phyloP scores from a whole-genome alignment of 2,888 invertebrate species.

The Stomorhina lunata region DNA sequence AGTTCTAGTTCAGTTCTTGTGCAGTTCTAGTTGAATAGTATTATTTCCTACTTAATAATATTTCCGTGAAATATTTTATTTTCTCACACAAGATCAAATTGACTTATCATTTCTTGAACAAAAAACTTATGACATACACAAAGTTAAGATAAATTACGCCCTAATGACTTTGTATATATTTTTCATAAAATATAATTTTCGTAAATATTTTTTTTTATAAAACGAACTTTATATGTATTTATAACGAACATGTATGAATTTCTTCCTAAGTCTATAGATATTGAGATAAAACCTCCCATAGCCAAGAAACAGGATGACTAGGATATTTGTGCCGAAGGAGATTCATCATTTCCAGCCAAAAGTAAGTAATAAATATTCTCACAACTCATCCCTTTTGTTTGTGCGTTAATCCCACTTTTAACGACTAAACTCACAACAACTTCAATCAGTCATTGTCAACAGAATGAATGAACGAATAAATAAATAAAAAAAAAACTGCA shows the following conservation, averaged over 20 bases:
- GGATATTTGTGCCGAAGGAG: not conserved
- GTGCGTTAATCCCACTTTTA: constrained; percentile 21
- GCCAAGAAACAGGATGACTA: not conserved
- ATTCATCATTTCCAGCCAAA: not conserved
- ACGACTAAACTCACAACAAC: constrained; percentile 11
- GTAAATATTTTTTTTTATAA: not conserved
- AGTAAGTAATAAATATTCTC: constrained; percentile 24
- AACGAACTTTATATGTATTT: constrained; percentile 3
- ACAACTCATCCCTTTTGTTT: constrained; percentile 25
- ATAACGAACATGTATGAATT: not conserved
- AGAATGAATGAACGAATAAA: constrained; percentile 27
- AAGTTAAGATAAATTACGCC: constrained; percentile 73
- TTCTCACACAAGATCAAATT: constrained; percentile 28
- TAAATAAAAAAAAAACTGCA: constrained; percentile 53
- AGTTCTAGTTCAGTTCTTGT: too few relatives aligned
- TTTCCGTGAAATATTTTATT: too few relatives aligned
- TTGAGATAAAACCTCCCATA: constrained; percentile 7
- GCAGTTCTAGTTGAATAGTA: too few relatives aligned
- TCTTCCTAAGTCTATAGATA: not conserved
- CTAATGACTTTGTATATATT: constrained; percentile 73
- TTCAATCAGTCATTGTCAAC: constrained; percentile 77
- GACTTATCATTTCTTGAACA: constrained; percentile 65
- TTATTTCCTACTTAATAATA: too few relatives aligned
- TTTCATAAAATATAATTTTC: constrained; percentile 10
- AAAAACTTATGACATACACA: constrained; percentile 65